phyloP scores from a whole-genome alignment of 2,888 invertebrate species.

The Azorinus chamasolen region DNA sequence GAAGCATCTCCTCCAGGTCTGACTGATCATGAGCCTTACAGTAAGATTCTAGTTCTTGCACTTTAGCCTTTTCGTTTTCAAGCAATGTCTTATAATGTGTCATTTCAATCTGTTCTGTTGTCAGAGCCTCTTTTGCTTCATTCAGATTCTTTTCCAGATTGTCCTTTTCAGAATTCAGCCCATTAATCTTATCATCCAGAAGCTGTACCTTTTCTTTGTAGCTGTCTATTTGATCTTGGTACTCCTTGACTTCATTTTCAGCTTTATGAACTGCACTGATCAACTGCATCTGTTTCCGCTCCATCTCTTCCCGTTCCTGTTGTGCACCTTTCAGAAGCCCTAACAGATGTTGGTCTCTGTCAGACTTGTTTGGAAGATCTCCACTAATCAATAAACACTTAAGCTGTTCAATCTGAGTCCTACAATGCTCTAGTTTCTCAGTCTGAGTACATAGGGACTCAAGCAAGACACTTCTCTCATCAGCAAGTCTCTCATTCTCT shows the following conservation, averaged over 20 bases:
- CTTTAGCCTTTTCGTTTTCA: constrained; percentile 94
- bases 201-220: constrained; percentile 90
- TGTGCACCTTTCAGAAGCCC: constrained; percentile 91
- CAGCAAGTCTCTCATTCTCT: constrained; percentile 94
- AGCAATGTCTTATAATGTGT: constrained; percentile 92
- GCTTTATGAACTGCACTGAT: constrained; percentile 89
- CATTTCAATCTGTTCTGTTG: constrained; percentile 93
- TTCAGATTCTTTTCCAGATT: constrained; percentile 91
- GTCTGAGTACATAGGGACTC: constrained; percentile 97
- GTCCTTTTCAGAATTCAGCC: constrained; percentile 91
- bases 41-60: constrained; percentile 88
- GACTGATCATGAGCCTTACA: constrained; percentile 89
- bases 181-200: constrained; percentile 91
- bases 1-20: constrained; percentile 91
- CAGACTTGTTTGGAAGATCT: constrained; percentile 85
- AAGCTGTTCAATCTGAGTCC: constrained; percentile 93
- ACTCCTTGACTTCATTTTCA: constrained; percentile 79
- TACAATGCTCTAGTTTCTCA: constrained; percentile 95
- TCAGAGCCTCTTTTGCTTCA: constrained; percentile 89
- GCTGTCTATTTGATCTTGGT: constrained; percentile 86
- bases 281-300: constrained; percentile 92
- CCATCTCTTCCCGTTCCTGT: constrained; percentile 84
- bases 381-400: constrained; percentile 90
- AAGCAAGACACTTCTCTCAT: constrained; percentile 95
- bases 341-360: constrained; percentile 89